Evolutionary conservation across 2,888 invertebrate genomes (phyloP).

Genomic region (Drosophila eohydei): DNA sequence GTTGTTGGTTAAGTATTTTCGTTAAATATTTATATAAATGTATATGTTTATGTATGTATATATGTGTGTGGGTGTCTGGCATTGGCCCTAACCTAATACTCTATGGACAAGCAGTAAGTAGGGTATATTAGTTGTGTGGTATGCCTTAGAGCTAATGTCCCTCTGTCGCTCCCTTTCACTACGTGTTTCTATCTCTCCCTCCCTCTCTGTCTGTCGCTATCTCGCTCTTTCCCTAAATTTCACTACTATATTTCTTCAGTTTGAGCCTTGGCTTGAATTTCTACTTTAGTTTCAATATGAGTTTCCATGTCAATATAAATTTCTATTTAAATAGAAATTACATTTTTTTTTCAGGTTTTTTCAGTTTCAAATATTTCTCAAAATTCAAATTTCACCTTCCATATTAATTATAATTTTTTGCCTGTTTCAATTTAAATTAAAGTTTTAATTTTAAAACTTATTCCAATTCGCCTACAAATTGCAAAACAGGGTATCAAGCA

Average conservation of each 20-base stretch:
- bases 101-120: neutral
- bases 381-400: neutral
- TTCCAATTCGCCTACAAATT: too few species aligned
- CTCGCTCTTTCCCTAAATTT: neutral
- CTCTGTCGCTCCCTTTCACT: neutral
- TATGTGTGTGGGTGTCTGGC: constrained; percentile 6
- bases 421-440: neutral
- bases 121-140: neutral
- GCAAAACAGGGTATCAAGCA: neutral
- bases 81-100: neutral
- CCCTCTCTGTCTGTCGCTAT: neutral
- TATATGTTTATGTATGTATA: neutral
- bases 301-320: too few species aligned
- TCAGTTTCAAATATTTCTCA: neutral
- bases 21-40: neutral
- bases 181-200: neutral
- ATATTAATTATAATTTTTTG: neutral
- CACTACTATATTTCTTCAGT: neutral
- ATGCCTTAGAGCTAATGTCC: too few species aligned
- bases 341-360: too few species aligned
- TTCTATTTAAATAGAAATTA: too few species aligned
- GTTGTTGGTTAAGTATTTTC: constrained; percentile 31
- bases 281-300: neutral
- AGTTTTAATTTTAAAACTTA: neutral
- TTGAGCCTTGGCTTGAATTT: too few species aligned